These are phyloP conservation scores for Stegostoma tigrinum DNA, from an alignment of 2,113 vertebrate species.

Conservation along the genomic window DNA sequence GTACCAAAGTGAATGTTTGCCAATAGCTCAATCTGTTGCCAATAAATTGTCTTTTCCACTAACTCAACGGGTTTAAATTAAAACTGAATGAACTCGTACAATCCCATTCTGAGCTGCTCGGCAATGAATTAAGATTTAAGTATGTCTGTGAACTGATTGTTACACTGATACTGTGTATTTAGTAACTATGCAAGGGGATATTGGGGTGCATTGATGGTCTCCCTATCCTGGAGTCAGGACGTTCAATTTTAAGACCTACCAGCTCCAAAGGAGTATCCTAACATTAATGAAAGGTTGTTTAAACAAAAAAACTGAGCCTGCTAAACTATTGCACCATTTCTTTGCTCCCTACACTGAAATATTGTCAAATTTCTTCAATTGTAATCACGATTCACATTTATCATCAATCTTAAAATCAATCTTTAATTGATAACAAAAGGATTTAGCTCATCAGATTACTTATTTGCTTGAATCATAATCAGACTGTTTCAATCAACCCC, in stretches of 20 bases:
- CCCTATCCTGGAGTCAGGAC: too few species aligned
- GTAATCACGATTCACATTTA: neutral
- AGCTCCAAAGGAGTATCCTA: too few species aligned
- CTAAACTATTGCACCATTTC: neutral
- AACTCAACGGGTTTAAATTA: neutral
- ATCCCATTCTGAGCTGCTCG: neutral
- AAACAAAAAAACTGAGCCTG: too few species aligned
- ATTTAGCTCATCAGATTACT: neutral
- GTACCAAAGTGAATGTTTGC: slow-evolving; percentile 26
- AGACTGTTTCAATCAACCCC: neutral
- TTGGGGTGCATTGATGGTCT: too few species aligned
- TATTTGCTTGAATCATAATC: neutral
- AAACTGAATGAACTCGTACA: neutral
- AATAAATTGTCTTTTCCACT: slow-evolving; percentile 8
- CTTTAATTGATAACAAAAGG: neutral
- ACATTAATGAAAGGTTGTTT: too few species aligned
- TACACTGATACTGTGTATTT: neutral
- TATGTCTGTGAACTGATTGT: neutral
- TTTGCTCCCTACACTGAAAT: neutral
- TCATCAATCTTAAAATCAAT: neutral
- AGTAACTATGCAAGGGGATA: too few species aligned
- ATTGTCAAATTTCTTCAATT: neutral
- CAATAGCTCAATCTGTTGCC: slow-evolving; percentile 7
- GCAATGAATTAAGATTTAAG: neutral
- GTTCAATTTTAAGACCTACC: too few species aligned